These are phyloP conservation scores for Puffinus mauretanicus DNA, from an alignment of 2,113 vertebrate species.

Conservation along the genomic window DNA sequence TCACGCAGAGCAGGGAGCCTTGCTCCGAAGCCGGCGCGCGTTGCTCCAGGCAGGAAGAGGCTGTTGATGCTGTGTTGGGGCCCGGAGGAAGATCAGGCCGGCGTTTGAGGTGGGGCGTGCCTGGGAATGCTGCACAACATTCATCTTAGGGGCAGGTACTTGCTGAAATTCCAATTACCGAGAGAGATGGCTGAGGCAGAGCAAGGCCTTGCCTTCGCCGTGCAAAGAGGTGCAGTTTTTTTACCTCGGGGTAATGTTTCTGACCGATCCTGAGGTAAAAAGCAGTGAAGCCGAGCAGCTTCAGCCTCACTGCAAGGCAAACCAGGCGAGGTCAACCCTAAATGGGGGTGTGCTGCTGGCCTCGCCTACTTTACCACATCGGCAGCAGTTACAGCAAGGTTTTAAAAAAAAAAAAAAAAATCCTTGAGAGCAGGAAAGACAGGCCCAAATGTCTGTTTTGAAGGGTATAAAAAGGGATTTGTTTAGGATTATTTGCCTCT, in stretches of 20 bases:
- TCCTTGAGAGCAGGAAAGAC: neutral
- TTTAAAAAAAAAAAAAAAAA: neutral
- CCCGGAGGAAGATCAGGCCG: neutral
- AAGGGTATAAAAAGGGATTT: neutral
- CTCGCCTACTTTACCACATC: neutral
- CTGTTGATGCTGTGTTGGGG: constrained; percentile 19
- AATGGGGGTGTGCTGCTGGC: neutral
- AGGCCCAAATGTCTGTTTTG: neutral
- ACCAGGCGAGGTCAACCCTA: neutral
- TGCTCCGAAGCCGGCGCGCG: neutral
- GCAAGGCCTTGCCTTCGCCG: neutral
- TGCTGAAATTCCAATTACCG: constrained; percentile 34
- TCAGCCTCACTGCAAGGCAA: neutral
- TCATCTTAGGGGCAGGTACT: constrained; percentile 62
- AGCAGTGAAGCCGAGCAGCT: neutral
- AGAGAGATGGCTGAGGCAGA: constrained; percentile 11
- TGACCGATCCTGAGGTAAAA: neutral
- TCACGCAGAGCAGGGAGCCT: neutral
- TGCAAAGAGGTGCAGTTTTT: neutral
- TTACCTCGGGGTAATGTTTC: neutral
- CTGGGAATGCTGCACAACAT: constrained; percentile 43
- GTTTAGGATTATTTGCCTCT: neutral
- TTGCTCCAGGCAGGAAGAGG: neutral
- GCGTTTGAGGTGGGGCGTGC: constrained; percentile 21
- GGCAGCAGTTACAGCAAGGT: neutral